Base-by-base conservation (phyloP, 2,113 vertebrate species). In the Cottus gobio region DNA sequence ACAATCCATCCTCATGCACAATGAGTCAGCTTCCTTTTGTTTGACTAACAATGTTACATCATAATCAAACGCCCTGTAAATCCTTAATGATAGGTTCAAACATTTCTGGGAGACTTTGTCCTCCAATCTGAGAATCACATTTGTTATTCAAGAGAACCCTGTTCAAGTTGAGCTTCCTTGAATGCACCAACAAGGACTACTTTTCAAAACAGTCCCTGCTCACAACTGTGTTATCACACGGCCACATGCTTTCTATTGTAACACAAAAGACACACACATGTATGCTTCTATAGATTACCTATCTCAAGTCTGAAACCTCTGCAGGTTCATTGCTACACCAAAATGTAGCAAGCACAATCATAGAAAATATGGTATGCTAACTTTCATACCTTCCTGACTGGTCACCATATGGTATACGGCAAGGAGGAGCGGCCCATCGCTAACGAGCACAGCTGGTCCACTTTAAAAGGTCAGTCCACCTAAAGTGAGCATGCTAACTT, bases 201-300 rank as follows among this genome's bases (percentile, higher is more conserved):
- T 30, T 66, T 39, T 52, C 30, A 52, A 42, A 68, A 74, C n/a
- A 39, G 12, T 37, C 26, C 6, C 6, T 64, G 34, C 30, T 67
- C 7, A 2, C 31, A 57, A 46, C 31, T 44, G 28, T 66, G 36
- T 44, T 54, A 69, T 80, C 56, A 37, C 48, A 48, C 26, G 42
- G 8, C 34, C 37, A 83, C 15, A 63, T 57, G 7, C 30, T 56
- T 46, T 46, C 65, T 7, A 62, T 42, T 68, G 34, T 30, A 26
- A 31, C 44, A 28, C 26, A 66, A 48, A 62, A 36, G 66, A 30
- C 26, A 64, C 50, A 30, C 24, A 67, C 79, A 57, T 50, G 61
- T 76, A 34, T 72, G 31, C 34, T 37, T 48, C 64, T 16, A 81
- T 13, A 30, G 1, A 78, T 64, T 9, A 57, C 10, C 39, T n/a